These are phyloP conservation scores for Pomacea canaliculata DNA, from an alignment of 2,888 invertebrate species.

Conservation along the genomic window DNA sequence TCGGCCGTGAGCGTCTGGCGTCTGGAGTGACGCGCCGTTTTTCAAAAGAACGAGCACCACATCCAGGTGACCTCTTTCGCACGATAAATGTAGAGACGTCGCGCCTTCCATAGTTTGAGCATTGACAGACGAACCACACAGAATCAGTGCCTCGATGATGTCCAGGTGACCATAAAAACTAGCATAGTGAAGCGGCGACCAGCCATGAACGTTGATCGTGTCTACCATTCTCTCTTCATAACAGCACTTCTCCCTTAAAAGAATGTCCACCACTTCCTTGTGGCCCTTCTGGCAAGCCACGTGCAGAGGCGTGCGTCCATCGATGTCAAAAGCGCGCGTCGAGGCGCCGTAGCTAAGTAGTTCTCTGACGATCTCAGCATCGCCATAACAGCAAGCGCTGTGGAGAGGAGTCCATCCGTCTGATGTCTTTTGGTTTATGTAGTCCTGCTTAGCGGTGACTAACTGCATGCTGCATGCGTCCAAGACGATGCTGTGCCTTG, in stretches of 20 bases:
- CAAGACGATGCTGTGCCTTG: background rate
- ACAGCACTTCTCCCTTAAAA: no score
- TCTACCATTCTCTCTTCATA: no score
- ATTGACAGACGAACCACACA: background rate
- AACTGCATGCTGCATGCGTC: background rate
- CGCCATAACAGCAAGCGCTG: slow-evolving; percentile 91
- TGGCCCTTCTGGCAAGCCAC: slow-evolving; percentile 83
- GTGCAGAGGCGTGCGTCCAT: slow-evolving; percentile 89
- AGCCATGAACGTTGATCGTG: background rate
- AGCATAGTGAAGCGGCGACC: background rate
- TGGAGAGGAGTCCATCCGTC: slow-evolving; percentile 95
- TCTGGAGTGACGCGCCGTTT: no score
- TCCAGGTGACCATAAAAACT: background rate
- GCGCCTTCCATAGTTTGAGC: no score
- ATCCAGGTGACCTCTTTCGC: background rate
- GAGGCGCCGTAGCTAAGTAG: slow-evolving; percentile 81
- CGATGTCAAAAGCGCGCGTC: slow-evolving; percentile 84
- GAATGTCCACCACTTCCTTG: slow-evolving; percentile 50
- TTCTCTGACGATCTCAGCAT: slow-evolving; percentile 81
- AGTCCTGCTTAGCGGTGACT: background rate
- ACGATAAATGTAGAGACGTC: slow-evolving; percentile 1
- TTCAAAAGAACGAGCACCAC: no score
- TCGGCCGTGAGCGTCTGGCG: no score
- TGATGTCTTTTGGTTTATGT: slow-evolving; percentile 75
- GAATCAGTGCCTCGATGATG: background rate